Evolutionary conservation across 2,888 invertebrate genomes (phyloP), one percentile per base, ranked within the genome.

Genomic region (Xiphydria camelus): DNA sequence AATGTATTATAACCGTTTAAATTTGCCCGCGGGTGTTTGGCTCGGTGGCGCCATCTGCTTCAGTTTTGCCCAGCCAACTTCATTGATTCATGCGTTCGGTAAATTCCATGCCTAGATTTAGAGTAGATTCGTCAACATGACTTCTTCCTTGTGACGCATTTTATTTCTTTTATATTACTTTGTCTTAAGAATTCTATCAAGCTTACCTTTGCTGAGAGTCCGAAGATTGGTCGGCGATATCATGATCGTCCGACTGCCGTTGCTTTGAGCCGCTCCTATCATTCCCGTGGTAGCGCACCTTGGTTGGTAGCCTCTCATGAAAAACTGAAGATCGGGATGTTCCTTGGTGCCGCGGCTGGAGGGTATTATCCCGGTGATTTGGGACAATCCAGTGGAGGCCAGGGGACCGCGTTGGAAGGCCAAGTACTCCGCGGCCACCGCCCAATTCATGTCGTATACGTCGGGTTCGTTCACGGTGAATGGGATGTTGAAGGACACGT

Each of bases 321-420:
- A 87, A 59, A 81, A 78, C 59, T 87, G 87, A 1, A 86, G 64
- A 61, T 87, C 87, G 0, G 87, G 87, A 49, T 84, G 78, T 3
- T 68, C 67, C 0, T 81, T 75, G 5, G 83, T 78, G 0, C 85
- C 83, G 50, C 79, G 80, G 17, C 77, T 80, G 0, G 86, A 83
- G 55, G 84, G 83, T 15, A 86, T 71, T 37, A 83, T 80, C 1
- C 83, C 87, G 0, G 86, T 86, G 1, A 86, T 79, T 78, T 87
- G 86, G 1, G 83, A 82, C 73, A 86, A 70, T 0, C 84, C 86
- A 3, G 86, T 86, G 2, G 82, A 80, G 1, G 85, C 76, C 73
- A 87, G 68, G 0, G 85, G 85, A 1, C 87, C 87, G 18, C 74
- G 77, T 42, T 83, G 79, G 23, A 80, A 79, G 41, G 82, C 57